phyloP scores from a whole-genome alignment of 2,888 invertebrate genomes.

The Hipparchia sbordonii region DNA sequence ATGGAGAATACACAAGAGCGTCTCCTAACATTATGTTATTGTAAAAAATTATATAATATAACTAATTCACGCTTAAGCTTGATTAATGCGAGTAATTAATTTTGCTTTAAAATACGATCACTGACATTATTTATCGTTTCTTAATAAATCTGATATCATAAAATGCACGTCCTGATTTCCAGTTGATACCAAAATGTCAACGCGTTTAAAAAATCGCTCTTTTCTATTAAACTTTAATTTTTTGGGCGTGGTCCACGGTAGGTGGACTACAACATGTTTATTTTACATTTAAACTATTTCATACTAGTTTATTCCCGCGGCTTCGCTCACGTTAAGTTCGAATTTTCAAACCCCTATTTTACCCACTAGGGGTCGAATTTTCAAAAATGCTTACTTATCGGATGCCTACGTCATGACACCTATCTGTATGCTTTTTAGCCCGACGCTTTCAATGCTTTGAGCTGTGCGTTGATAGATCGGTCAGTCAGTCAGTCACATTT shows the following conservation, averaged over 20 bases:
- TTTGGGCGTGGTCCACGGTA: conserved; percentile 14
- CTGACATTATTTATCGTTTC: background rate
- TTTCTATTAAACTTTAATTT: conserved; percentile 16
- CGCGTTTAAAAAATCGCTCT: conserved; percentile 9
- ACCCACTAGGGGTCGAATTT: too few species aligned
- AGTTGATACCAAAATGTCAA: conserved; percentile 24
- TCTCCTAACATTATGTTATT: too few species aligned
- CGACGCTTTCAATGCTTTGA: too few species aligned
- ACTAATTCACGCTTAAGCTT: conserved; percentile 16
- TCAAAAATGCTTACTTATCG: too few species aligned
- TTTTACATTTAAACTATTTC: background rate
- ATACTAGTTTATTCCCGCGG: too few species aligned
- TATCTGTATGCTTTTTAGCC: too few species aligned
- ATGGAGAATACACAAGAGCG: too few species aligned
- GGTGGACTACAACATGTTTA: background rate
- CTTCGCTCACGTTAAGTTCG: too few species aligned
- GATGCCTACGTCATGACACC: too few species aligned
- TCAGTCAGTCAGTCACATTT: too few species aligned
- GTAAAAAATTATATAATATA: conserved; percentile 2
- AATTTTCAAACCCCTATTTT: too few species aligned
- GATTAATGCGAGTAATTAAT: conserved; percentile 22
- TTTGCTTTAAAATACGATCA: conserved; percentile 11
- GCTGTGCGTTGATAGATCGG: too few species aligned
- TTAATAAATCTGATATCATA: conserved; percentile 16
- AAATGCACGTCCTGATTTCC: conserved; percentile 12